Evolutionary conservation across 2,888 invertebrate species (phyloP), one percentile per base, ranked within the genome.

Genomic region (Eupithecia abbreviata): DNA sequence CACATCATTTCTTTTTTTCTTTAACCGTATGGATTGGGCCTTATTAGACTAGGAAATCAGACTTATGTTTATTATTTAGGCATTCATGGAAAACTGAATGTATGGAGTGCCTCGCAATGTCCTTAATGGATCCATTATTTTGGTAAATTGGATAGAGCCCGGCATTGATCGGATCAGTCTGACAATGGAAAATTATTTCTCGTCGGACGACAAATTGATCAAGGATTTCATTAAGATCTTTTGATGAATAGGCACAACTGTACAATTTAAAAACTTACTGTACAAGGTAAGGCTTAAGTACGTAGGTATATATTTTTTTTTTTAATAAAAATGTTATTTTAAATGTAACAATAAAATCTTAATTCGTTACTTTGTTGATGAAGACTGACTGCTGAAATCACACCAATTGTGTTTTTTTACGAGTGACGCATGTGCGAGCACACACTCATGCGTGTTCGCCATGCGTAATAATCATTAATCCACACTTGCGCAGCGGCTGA

Each of bases 121-220:
- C 45, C 58, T 15, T 74, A 72, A 78, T 75, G 66, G 73, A 65
- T 73, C 71, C 78, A 79, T 82, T 84, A 88, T 77, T 75, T 74
- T n/a, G 45, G 49, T 66, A 86, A 90, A 89, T 89, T 90, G 82
- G 84, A 89, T 89, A 87, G 85, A 82, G 82, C 77, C 77, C 81
- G 81, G 83, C 86, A 82, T 82, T 82, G 85, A 85, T 85, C 86
- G 82, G 83, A 82, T 85, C 82, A 89, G 88, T 88, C 89, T 90
- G 88, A 89, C 88, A 87, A 83, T 84, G 83, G 89, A 89, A 92
- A 92, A 92, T 91, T 91, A 90, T 90, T 91, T 90, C 84, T 87
- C 87, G 87, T 83, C 85, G 84, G 82, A 87, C 88, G 84, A 89
- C 91, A 90, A 91, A 89, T 90, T 87, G 92, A 91, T 87, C 87